Base-by-base conservation (phyloP, 2,888 invertebrate species). In the Phengaris arion region DNA sequence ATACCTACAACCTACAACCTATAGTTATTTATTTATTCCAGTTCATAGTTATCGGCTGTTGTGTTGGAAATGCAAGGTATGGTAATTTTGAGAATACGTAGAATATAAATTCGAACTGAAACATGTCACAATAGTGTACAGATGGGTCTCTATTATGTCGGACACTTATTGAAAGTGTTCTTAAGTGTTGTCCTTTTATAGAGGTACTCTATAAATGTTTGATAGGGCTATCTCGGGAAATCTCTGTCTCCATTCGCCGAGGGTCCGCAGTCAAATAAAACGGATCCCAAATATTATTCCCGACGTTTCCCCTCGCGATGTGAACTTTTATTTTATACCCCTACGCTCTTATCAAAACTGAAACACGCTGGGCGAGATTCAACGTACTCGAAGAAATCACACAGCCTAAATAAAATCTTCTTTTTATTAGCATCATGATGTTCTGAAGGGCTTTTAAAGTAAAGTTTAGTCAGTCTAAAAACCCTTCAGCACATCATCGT, bases 291-390 rank as follows among this genome's bases (percentile, higher is more conserved):
- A 93, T 93, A 93, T 92, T 92, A 93, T 93, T 92, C 85, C 84
- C 86, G 90, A 89, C 91, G 88, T 92, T 92, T 92, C 91, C 91
- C 91, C 90, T 87, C 83, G 90, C 91, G 87, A 92, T 90, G 92
- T 89, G 92, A 92, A 93, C 93, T 92, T 93, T 93, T 93, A 93
- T 93, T 93, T 93, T 93, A 93, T 92, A 89, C 89, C 87, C 89
- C 87, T 89, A 90, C 92, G 90, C 91, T 91, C 93, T 92, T 93
- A 93, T 93, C 93, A 88, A 90, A 85, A 86, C 82, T 87, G 88
- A 86, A 91, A 91, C 92, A 91, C 91, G 89, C 91, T 88, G 86
- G 84, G 85, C 85, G 86, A 85, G 88, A 91, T 89, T 89, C 90
- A 87, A 89, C 89, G 89, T 89, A 90, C 89, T 90, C 89, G 87